A percentile compares a stretch with the other conserved stretches of the same genome.
phyloP scores from a whole-genome alignment of 2,113 vertebrate species.

The Pogonocichla stellata region DNA sequence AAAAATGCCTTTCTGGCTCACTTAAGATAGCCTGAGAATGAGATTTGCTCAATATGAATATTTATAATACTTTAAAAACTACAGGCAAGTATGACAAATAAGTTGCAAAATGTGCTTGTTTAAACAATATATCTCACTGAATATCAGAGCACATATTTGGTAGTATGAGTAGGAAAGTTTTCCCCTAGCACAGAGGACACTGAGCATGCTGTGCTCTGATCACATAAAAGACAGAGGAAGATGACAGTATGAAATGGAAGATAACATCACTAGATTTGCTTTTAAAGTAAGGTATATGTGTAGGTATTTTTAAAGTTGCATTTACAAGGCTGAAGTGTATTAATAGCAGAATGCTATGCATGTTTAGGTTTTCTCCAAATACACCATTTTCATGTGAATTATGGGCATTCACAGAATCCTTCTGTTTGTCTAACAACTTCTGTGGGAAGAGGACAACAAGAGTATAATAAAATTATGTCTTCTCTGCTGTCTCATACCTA shows the following conservation, averaged over 20 bases:
- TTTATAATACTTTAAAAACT: not conserved
- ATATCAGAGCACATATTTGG: not conserved
- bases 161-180: not conserved
- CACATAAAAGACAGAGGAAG: not conserved
- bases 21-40: not conserved
- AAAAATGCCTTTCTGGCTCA: conserved; percentile 1
- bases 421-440: not conserved
- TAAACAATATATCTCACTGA: conserved; percentile 11
- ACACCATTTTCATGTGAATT: not conserved
- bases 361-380: not conserved
- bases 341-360: not conserved
- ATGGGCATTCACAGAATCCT: not conserved
- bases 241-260: not conserved
- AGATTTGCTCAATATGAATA: conserved; percentile 15
- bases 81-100: conserved; percentile 28
- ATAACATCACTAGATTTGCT: not conserved
- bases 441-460: not conserved
- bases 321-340: not conserved
- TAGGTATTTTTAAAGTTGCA: not conserved
- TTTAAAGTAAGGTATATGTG: not conserved
- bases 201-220: not conserved
- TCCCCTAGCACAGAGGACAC: not conserved
- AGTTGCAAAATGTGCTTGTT: conserved; percentile 17
- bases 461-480: accelerated
- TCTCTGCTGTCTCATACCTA: not conserved